These are phyloP conservation scores for Nyctereutes procyonoides DNA, from an alignment of 2,113 vertebrate genomes.

Conservation along the genomic window DNA sequence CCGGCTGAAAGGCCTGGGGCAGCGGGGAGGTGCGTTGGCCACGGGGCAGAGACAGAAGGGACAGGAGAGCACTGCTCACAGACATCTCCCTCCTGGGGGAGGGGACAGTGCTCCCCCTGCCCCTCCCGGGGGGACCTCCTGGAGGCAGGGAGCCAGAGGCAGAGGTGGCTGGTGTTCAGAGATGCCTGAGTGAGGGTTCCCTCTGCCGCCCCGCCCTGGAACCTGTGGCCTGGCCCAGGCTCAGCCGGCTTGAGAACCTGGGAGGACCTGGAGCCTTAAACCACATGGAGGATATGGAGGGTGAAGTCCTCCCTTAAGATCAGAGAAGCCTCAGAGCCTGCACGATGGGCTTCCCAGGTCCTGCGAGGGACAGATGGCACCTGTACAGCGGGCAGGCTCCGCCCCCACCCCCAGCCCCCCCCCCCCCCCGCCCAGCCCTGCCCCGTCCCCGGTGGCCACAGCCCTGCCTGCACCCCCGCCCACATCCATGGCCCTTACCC, in stretches of 20 bases:
- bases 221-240: background rate
- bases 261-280: background rate
- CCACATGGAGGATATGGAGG: fast-evolving
- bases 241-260: background rate
- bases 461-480: no score
- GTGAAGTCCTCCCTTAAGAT: background rate
- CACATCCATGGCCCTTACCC: no score
- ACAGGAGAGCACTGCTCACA: fast-evolving
- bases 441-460: no score
- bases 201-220: background rate
- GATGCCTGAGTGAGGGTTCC: background rate
- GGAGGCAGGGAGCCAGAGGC: background rate
- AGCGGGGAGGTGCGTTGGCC: background rate
- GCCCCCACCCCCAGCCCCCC: background rate
- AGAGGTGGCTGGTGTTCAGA: background rate
- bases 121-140: background rate
- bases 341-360: fast-evolving
- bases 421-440: no score
- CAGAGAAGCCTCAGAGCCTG: background rate
- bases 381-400: fast-evolving
- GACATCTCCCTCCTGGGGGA: background rate
- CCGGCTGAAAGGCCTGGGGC: background rate
- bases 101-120: background rate
- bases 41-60: fast-evolving
- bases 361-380: fast-evolving